Evolutionary conservation across 1,140 invertebrate genomes (phyloP), one percentile per base, ranked within the genome.

Genomic region (Aphaenogaster rudis): DNA sequence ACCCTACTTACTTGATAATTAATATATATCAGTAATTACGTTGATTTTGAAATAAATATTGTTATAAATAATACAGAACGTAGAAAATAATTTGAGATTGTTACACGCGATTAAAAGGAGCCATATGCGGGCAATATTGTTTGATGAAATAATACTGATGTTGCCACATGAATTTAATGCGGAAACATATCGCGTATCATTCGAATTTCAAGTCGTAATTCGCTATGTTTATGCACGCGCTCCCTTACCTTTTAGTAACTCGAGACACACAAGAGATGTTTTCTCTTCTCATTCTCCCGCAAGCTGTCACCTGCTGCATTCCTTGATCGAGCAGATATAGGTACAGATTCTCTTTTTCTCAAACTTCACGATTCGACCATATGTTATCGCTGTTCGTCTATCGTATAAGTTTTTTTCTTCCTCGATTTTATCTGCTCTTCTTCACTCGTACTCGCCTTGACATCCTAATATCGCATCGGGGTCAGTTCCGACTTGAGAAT

Each of bases 311-410:
- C 66, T 64, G 50, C 86, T 61, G 78, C 91, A 92, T 92, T 92
- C 91, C 80, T 91, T 87, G 89, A 92, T 92, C 86, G 61, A 67
- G 13, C 67, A 87, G 91, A 91, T 92, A 92, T 81, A 28, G 28
- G 28, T 28, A 86, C 81, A 61, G 74, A 39, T 80, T 76, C 39
- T 67, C 72, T 66, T 64, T 72, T n/a, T 36, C 17, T 71, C 54
- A 57, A 36, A 50, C 66, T 76, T 67, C 33, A 48, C 28, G 33
- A 21, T 77, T 86, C 11, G 21, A 28, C 59, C 48, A 54, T 59
- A 21, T n/a, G 61, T 84, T 90, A 67, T 90, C 88, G 81, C 21
- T 52, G 11, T 85, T 80, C 63, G 72, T 87, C 69, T 66, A 21
- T 85, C 80, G 28, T 87, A 33, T 80, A 28, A 28, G 33, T 57